Conservation (phyloP, 2,113 vertebrate species). For the Xiphophorus couchianus region DNA sequence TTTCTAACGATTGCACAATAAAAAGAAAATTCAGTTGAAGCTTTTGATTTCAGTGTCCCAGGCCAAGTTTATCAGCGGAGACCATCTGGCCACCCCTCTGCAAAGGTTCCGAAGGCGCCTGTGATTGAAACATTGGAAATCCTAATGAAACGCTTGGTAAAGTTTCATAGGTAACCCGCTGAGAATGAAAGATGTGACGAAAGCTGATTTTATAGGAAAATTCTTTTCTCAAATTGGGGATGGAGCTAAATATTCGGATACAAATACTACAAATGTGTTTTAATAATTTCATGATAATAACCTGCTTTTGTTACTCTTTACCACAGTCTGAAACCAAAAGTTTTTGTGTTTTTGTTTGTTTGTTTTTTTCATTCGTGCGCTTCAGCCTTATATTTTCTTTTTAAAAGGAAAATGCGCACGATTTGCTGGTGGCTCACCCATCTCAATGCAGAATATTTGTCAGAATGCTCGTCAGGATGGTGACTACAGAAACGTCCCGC, state of each 20-base stretch:
- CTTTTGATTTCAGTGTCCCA: too few species aligned
- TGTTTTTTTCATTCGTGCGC: too few species aligned
- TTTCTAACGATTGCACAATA: too few species aligned
- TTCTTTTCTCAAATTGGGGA: neutral
- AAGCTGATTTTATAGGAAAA: neutral
- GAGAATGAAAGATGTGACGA: neutral
- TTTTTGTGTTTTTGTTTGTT: neutral
- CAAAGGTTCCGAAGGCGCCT: too few species aligned
- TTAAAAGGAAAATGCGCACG: constrained; percentile 7
- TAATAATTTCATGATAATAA: neutral
- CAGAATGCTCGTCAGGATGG: neutral
- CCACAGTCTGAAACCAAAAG: neutral
- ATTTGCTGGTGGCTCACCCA: neutral
- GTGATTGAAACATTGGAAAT: neutral
- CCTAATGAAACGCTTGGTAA: neutral
- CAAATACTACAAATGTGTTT: neutral
- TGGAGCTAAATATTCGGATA: neutral
- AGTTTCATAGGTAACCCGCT: neutral
- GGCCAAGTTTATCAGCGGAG: too few species aligned
- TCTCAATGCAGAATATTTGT: neutral
- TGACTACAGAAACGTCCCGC: constrained; percentile 28
- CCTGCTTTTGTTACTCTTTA: neutral
- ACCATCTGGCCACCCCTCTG: too few species aligned
- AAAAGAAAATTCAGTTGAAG: too few species aligned
- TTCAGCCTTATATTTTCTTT: neutral